Conservation (phyloP, 2,888 invertebrate species). For the Microchrysa polita region DNA sequence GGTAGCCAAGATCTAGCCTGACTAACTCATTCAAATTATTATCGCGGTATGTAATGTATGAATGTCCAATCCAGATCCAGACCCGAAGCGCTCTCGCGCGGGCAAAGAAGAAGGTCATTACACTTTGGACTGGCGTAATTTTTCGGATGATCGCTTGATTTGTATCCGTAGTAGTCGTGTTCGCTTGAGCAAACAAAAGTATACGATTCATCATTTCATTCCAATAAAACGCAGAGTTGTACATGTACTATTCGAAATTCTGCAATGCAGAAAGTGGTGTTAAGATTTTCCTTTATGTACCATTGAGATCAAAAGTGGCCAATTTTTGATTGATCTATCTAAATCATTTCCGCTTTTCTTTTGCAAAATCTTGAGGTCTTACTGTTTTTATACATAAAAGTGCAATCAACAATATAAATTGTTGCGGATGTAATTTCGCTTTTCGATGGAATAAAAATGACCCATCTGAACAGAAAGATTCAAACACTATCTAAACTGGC, state of each 20-base stretch:
- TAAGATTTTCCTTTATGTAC: constrained; percentile 1
- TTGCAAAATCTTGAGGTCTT: neutral
- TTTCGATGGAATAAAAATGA: too few species aligned
- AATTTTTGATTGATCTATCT: too few species aligned
- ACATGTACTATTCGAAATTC: neutral
- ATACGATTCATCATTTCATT: too few species aligned
- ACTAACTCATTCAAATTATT: neutral
- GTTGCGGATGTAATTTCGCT: constrained; percentile 19
- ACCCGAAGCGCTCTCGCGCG: neutral
- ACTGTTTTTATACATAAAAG: neutral
- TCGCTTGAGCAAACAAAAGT: neutral
- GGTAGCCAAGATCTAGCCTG: too few species aligned
- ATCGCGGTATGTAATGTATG: too few species aligned
- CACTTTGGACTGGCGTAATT: constrained; percentile 4
- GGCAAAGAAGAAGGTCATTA: constrained; percentile 32
- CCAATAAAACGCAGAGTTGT: neutral
- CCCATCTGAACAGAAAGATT: constrained; percentile 4
- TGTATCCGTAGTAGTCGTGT: neutral
- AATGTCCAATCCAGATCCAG: too few species aligned
- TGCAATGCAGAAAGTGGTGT: too few species aligned
- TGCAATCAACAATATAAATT: constrained; percentile 1
- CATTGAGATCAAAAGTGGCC: neutral
- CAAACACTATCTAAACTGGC: neutral
- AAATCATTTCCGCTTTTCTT: constrained; percentile 8
- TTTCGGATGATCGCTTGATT: constrained; percentile 18